Conservation (phyloP, 2,888 invertebrate genomes). For the Macrophya alboannulata region DNA sequence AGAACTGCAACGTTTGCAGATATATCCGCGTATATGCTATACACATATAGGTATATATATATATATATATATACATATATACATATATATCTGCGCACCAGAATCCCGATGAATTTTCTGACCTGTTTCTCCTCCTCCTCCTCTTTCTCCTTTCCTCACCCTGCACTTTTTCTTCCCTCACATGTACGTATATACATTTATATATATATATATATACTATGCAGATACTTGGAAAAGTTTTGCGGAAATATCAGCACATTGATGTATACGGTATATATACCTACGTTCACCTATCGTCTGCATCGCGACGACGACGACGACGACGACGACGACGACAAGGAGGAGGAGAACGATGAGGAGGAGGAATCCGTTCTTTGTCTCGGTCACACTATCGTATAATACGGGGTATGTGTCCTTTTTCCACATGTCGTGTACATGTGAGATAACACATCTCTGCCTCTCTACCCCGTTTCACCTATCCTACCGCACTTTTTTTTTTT, state of each 20-base stretch:
- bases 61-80: neutral
- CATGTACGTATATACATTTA: too few species aligned
- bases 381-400: conserved; percentile 62
- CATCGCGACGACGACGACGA: neutral
- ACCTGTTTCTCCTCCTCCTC: conserved; percentile 71
- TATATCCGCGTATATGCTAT: conserved; percentile 68
- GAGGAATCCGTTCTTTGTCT: conserved; percentile 59
- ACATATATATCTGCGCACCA: neutral
- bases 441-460: neutral
- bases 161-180: conserved; percentile 67
- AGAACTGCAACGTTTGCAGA: conserved; percentile 69
- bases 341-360: too few species aligned
- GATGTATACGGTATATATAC: too few species aligned
- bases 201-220: neutral
- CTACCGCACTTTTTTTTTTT: neutral
- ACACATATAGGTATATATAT: neutral
- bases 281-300: too few species aligned
- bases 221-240: neutral
- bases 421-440: neutral
- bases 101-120: conserved; percentile 76
- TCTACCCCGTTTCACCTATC: too few species aligned
- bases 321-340: too few species aligned
- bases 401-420: neutral
- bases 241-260: too few species aligned
- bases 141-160: neutral